Percentiles rank a stretch among this genome's conserved stretches.
Evolutionary conservation across 2,113 vertebrate genomes (phyloP).

Genomic region (Smithornis capensis): DNA sequence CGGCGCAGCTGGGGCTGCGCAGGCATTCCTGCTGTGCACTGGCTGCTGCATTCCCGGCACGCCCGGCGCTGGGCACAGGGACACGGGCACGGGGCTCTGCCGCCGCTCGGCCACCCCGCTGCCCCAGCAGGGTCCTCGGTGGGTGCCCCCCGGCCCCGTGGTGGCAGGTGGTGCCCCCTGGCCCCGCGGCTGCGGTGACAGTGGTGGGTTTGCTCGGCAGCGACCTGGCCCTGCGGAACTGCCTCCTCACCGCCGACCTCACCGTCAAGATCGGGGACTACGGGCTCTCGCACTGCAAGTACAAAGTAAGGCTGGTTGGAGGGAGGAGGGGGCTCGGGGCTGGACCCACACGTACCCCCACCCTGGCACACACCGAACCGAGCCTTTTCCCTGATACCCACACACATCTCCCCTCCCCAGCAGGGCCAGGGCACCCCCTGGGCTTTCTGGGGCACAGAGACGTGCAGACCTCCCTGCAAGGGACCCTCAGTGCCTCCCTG

Average conservation of each 20-base stretch:
- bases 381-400: rapidly evolving
- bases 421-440: rapidly evolving
- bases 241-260: slow-evolving; percentile 87
- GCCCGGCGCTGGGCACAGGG: neutral
- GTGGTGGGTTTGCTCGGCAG: slow-evolving; percentile 68
- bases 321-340: neutral
- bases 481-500: neutral
- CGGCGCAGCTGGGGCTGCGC: neutral
- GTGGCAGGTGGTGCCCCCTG: neutral
- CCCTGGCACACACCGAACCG: neutral
- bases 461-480: neutral
- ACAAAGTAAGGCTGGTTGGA: slow-evolving; percentile 82
- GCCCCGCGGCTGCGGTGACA: neutral
- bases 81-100: neutral
- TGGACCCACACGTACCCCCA: rapidly evolving
- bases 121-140: neutral
- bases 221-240: slow-evolving; percentile 94
- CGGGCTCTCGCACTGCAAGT: slow-evolving; percentile 90
- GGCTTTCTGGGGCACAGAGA: neutral
- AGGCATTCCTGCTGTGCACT: slow-evolving; percentile 42
- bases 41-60: neutral
- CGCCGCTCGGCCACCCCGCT: rapidly evolving
- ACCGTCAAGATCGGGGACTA: slow-evolving; percentile 97
- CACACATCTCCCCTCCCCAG: neutral
- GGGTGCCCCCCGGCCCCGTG: neutral